Evolutionary conservation across 2,797 vertebrate genomes (phyloP), one percentile per base, ranked within the genome.

Genomic region (Centropyge bicolor): DNA sequence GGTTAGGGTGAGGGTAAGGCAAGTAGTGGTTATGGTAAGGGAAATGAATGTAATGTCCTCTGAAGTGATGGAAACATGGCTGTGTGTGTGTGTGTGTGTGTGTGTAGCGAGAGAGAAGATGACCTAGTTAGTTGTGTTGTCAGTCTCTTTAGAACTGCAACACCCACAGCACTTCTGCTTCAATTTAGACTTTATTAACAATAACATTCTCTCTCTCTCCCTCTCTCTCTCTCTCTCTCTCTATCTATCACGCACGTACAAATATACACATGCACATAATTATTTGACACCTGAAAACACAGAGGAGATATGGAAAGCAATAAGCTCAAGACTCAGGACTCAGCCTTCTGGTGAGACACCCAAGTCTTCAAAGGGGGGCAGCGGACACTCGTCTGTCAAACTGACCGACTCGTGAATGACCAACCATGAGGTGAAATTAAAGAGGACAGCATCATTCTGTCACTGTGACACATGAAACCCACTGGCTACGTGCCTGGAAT

Each of bases 71-170:
- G 27, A 31, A 31, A 31, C 27, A 31, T 31, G 27, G 27, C 27
- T 31, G 61, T 66, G 68, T 74, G 52, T 49, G 70, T 56, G 48
- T 19, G 56, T 62, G 76, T 52, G 60, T 41, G 48, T 38, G 66
- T 36, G 61, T 63, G 49, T 19, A 49, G 60, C 19, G 55, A 66
- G 67, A 68, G 38, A 43, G 48, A 75, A 71, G 66, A 73, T 92
- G 89, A 90, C 90, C 87, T 91, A 90, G 70, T 91, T 92, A 89
- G 67, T 89, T 75, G 78, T 88, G 79, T 85, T 90, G 63, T 80
- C 61, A 75, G 74, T 82, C 77, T 86, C 76, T 86, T 88, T 73
- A 78, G 78, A 91, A 86, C 74, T 84, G 62, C 78, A 88, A 84
- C 86, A 88, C 86, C 85, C 84, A 84, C 76, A 85, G 88, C 76